Evolutionary conservation across 2,888 invertebrate species (phyloP).

Genomic region (Chaetogeoica ovagalla): DNA sequence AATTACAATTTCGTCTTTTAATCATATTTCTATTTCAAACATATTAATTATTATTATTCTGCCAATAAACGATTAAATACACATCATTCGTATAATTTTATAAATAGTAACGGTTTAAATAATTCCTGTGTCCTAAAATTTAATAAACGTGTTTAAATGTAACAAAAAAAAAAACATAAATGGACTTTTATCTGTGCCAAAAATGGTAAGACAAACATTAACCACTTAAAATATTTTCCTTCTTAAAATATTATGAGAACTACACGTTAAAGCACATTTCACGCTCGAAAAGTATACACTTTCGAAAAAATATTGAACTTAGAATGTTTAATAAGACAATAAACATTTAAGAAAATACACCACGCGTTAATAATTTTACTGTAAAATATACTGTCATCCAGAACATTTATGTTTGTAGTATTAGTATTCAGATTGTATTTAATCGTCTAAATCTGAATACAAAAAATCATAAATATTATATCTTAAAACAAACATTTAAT

Average conservation of each 20-base stretch:
- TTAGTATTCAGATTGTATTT: neutral
- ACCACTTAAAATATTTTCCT: neutral
- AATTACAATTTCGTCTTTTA: neutral
- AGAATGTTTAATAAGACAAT: neutral
- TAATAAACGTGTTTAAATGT: neutral
- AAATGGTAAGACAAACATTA: conserved; percentile 1
- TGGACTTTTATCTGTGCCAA: neutral
- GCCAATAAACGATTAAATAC: neutral
- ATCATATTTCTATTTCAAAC: neutral
- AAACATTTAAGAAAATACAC: neutral
- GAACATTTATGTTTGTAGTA: neutral
- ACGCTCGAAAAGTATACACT: neutral
- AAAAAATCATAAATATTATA: conserved; percentile 8
- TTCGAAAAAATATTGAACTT: neutral
- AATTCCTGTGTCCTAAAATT: neutral
- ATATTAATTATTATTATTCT: neutral
- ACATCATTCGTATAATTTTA: neutral
- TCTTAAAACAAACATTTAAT: neutral
- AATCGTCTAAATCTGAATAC: neutral
- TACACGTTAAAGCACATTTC: neutral
- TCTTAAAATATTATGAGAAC: neutral
- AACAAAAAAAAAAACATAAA: neutral
- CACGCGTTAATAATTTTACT: neutral
- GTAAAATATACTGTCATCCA: neutral
- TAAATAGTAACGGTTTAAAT: conserved; percentile 2